Evolutionary conservation across 1,140 invertebrate genomes (phyloP).

Genomic region (Cheumatopsyche charites): DNA sequence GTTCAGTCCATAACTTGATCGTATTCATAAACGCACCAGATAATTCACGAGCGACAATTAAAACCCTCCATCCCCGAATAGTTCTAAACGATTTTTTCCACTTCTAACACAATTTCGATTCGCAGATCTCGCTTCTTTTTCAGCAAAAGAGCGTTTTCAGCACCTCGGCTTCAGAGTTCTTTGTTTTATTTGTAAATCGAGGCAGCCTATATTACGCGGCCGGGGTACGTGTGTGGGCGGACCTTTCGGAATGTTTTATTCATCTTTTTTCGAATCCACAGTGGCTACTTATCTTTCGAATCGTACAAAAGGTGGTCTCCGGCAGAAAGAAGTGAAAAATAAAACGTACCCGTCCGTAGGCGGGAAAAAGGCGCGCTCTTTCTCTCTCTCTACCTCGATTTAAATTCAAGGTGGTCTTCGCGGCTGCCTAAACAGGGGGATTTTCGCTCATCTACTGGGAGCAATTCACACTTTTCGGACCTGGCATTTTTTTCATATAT

Average conservation of each 20-base stretch:
- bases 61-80: too few relatives aligned
- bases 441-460: slow-evolving; percentile 29
- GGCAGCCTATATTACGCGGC: slow-evolving; percentile 25
- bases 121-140: too few relatives aligned
- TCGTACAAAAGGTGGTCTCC: slow-evolving; percentile 38
- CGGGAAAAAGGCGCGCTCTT: neutral
- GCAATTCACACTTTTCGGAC: slow-evolving; percentile 19
- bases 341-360: neutral
- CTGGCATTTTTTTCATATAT: too few relatives aligned
- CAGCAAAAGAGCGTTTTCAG: too few relatives aligned
- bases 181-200: slow-evolving; percentile 49
- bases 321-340: slow-evolving; percentile 21
- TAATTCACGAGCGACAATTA: too few relatives aligned
- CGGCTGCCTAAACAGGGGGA: slow-evolving; percentile 4
- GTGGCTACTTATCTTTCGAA: slow-evolving; percentile 47
- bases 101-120: too few relatives aligned
- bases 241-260: slow-evolving; percentile 47
- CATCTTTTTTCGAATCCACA: slow-evolving; percentile 47
- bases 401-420: slow-evolving; percentile 29
- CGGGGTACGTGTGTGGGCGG: slow-evolving; percentile 1
- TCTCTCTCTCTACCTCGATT: too few relatives aligned
- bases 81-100: too few relatives aligned
- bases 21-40: too few relatives aligned
- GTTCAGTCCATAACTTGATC: too few relatives aligned
- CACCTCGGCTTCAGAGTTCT: too few relatives aligned